Evolutionary conservation across 2,797 vertebrate species (phyloP), one percentile per base, ranked within the genome.

Genomic region (Clarias pachynema): DNA sequence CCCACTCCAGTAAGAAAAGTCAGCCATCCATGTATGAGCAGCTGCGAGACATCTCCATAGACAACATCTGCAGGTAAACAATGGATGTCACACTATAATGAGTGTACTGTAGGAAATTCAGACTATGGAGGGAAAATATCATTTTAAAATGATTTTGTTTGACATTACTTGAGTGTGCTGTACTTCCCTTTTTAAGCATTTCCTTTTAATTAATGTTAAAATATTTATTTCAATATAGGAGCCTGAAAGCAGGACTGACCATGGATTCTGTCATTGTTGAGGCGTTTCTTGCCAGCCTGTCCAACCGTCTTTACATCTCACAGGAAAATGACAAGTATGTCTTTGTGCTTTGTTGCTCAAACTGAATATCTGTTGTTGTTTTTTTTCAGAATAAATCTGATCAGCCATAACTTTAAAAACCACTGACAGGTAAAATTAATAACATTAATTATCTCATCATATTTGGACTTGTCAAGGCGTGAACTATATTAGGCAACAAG

Each of bases 1-100:
- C 96, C 0, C 92, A 95, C 84, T 78, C 95, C 0, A 96, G 93
- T 89, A 99, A 93, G 93, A 99, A 96, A 92, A 96, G 91, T 87
- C 97, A 98, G 83, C 95, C 97, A 0, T 98, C 98, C 87, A 99
- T 99, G 98, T 99, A 99, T 0, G 98, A 99, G 82, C 98, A 99
- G 92, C 96, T 99, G 59, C 93, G 98, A 53, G 98, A 99, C 91
- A 97, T 99, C 80, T 98, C 98, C 84, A 99, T 99, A 6, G 97
- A 99, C 83, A 99, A 98, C 91, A 98, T 99, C 92, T 99, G 98
- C 97, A 97, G 98, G 98, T 99, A 84, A 90, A 57, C 6, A 4
- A 5, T 26, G 0, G 16, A 53, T 6, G 7, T 56, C n/a, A 31
- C 5, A 26, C 29, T 29, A 3, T 53, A 12, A 0, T 0, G 0